These are phyloP conservation scores for Aricia artaxerxes DNA, from an alignment of 2,888 invertebrate genomes.

Conservation along the genomic window DNA sequence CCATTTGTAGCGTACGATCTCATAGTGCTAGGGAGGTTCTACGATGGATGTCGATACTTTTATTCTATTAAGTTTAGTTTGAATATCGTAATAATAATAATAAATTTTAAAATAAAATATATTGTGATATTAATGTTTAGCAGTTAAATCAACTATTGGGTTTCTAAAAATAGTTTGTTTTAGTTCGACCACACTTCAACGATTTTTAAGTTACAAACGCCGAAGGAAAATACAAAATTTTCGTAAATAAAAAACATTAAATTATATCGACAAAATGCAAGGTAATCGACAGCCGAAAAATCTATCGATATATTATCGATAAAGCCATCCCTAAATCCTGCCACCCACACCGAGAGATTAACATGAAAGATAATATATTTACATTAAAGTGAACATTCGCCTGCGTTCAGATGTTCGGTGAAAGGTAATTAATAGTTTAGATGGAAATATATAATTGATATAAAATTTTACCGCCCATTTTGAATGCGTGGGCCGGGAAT, in stretches of 20 bases:
- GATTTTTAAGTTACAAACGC: too few relatives aligned
- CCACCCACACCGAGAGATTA: constrained; percentile 27
- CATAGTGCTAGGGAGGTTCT: background rate
- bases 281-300: background rate
- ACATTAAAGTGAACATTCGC: constrained; percentile 25
- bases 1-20: constrained; percentile 50
- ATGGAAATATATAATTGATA: constrained; percentile 20
- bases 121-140: too few relatives aligned
- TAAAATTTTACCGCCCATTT: constrained; percentile 21
- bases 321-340: background rate
- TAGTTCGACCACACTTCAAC: too few relatives aligned
- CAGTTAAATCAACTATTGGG: too few relatives aligned
- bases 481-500: constrained; percentile 14
- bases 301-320: background rate
- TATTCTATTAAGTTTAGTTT: background rate
- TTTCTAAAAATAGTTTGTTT: too few relatives aligned
- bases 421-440: constrained; percentile 24
- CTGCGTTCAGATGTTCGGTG: constrained; percentile 1
- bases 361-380: constrained; percentile 24
- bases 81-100: background rate
- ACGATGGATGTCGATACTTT: background rate
- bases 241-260: too few relatives aligned
- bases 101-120: too few relatives aligned
- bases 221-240: too few relatives aligned
- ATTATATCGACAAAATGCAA: background rate